A percentile compares a stretch with the other conserved stretches of the same genome.
These are phyloP conservation scores for Sycobia sp. DNA, from an alignment of 1,140 invertebrate genomes.

Conservation along the genomic window DNA sequence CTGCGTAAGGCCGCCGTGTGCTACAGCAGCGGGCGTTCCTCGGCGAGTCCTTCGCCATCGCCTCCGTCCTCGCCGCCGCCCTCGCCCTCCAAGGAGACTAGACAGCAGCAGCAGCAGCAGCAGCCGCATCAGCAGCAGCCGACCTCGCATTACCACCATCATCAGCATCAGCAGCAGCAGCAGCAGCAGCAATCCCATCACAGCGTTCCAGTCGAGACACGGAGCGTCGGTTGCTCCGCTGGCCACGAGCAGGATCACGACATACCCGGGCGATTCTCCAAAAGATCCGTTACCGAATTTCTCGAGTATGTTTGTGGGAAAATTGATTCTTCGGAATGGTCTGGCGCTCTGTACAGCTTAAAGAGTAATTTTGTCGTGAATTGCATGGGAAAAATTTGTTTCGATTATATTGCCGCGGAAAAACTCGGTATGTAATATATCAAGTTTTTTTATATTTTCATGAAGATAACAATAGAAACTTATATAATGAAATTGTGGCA, in stretches of 20 bases:
- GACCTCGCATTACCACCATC: neutral
- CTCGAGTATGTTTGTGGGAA: conserved; percentile 50
- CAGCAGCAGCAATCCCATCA: neutral
- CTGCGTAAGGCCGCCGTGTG: conserved; percentile 64
- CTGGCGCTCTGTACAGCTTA: no score
- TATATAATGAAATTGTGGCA: no score
- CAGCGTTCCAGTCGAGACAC: conserved; percentile 35
- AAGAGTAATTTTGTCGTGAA: no score
- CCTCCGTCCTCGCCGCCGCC: conserved; percentile 58
- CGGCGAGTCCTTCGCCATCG: conserved; percentile 56
- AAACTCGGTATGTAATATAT: no score
- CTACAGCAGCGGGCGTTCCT: conserved; percentile 57
- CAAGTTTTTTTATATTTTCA: no score
- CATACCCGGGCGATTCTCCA: conserved; percentile 14
- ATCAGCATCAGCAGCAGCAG: neutral
- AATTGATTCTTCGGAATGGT: neutral
- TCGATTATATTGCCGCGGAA: no score
- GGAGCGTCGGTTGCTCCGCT: conserved; percentile 36
- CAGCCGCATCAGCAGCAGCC: neutral
- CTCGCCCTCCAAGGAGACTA: conserved; percentile 55
- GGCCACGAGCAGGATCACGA: conserved; percentile 36
- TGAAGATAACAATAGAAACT: no score
- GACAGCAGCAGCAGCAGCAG: neutral
- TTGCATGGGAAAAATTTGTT: no score
- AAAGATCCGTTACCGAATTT: conserved; percentile 38